Percentiles rank a stretch among this genome's conserved stretches.
Evolutionary conservation across 2,888 invertebrate species (phyloP).

Genomic region (Tholera decimalis): DNA sequence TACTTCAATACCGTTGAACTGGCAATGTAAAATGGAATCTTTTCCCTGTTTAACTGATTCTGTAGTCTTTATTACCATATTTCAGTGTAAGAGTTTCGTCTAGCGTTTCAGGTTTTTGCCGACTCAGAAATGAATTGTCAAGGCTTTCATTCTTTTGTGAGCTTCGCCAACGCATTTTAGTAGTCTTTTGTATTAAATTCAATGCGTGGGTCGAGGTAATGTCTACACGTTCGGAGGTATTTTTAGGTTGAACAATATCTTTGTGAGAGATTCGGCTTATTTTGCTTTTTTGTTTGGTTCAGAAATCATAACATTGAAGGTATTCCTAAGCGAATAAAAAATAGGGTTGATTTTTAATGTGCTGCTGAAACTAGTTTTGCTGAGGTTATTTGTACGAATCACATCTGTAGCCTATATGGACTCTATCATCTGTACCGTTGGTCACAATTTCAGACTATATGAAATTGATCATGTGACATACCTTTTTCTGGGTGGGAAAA

Average conservation of each 20-base stretch:
- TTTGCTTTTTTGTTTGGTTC: not conserved
- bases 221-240: slow-evolving; percentile 22
- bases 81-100: slow-evolving; percentile 47
- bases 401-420: too few relatives aligned
- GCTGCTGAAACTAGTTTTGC: not conserved
- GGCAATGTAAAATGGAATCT: slow-evolving; percentile 53
- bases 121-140: slow-evolving; percentile 54
- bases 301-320: slow-evolving; percentile 17
- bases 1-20: slow-evolving; percentile 46
- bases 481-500: too few relatives aligned
- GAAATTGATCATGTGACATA: not conserved
- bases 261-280: not conserved
- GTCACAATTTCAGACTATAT: not conserved
- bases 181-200: slow-evolving; percentile 39
- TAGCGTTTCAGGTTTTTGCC: slow-evolving; percentile 46
- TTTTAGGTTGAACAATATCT: slow-evolving; percentile 22
- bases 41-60: slow-evolving; percentile 45
- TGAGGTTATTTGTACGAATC: too few relatives aligned
- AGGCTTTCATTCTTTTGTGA: slow-evolving; percentile 36
- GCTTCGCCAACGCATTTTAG: slow-evolving; percentile 20
- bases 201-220: slow-evolving; percentile 25
- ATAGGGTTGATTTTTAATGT: slow-evolving; percentile 3
- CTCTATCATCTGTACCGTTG: too few relatives aligned
- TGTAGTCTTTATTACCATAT: slow-evolving; percentile 60
- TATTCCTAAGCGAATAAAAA: slow-evolving; percentile 10